Conservation (phyloP, 2,113 vertebrate genomes). For the Sinocyclocheilus grahami region DNA sequence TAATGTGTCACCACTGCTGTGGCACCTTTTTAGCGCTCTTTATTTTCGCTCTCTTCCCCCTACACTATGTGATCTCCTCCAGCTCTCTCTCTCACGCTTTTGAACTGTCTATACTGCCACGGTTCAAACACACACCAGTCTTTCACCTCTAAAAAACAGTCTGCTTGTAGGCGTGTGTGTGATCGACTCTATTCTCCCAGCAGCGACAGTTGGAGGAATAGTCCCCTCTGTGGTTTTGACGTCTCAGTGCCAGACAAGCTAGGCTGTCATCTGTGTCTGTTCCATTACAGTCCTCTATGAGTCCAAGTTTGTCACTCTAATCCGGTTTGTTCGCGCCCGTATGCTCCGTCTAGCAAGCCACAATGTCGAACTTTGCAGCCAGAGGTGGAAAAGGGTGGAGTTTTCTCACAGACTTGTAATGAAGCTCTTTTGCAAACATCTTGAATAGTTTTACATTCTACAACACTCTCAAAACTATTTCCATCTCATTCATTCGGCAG, state of each 20-base stretch:
- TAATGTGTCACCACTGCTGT: neutral
- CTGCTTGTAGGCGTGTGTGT: slow-evolving; percentile 49
- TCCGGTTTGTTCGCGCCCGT: slow-evolving; percentile 24
- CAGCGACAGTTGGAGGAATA: slow-evolving; percentile 41
- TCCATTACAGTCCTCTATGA: slow-evolving; percentile 33
- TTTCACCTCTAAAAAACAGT: slow-evolving; percentile 36
- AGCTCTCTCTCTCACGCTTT: slow-evolving; percentile 49
- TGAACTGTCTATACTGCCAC: slow-evolving; percentile 46
- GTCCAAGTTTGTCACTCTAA: slow-evolving; percentile 48
- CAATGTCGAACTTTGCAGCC: neutral
- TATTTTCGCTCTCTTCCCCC: neutral
- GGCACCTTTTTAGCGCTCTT: neutral
- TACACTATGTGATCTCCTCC: neutral
- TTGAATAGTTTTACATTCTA: neutral
- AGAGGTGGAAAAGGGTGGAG: slow-evolving; percentile 26
- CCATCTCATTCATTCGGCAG: neutral
- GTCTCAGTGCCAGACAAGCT: slow-evolving; percentile 43
- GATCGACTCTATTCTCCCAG: slow-evolving; percentile 33
- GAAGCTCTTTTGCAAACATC: slow-evolving; percentile 23
- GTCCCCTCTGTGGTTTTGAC: slow-evolving; percentile 26
- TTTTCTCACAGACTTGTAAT: slow-evolving; percentile 26
- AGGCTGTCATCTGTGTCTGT: slow-evolving; percentile 52
- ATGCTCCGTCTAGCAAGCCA: slow-evolving; percentile 10
- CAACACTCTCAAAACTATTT: slow-evolving; percentile 33
- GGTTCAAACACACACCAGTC: slow-evolving; percentile 41